These are phyloP conservation scores for Vicugna pacos DNA, from an alignment of 2,113 vertebrate species.

Conservation along the genomic window DNA sequence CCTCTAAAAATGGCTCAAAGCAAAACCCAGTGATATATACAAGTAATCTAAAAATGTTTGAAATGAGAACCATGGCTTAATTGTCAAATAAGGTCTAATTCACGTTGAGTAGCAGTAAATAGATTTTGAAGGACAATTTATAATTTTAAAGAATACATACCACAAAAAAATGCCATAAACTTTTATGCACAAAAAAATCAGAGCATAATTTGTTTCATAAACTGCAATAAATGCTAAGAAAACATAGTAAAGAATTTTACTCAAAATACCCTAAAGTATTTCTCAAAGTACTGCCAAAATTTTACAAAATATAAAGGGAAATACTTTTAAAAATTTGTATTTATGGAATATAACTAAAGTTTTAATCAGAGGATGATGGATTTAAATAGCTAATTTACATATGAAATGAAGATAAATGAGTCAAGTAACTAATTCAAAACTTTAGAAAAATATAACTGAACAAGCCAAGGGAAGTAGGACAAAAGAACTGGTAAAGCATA, in stretches of 20 bases:
- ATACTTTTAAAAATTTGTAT: not conserved
- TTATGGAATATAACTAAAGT: not conserved
- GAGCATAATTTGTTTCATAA: not conserved
- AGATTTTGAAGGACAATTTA: not conserved
- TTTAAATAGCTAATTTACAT: not conserved
- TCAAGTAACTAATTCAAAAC: not conserved
- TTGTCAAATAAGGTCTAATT: not conserved
- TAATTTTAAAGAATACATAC: not conserved
- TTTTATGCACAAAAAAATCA: not conserved
- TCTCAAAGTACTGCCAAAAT: not conserved
- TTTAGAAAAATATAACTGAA: not conserved
- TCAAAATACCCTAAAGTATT: not conserved
- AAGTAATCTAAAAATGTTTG: not conserved
- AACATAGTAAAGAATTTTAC: not conserved
- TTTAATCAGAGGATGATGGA: not conserved
- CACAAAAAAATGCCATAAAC: not conserved
- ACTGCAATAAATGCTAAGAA: not conserved
- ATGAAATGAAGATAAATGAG: not conserved
- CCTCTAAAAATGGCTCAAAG: not conserved
- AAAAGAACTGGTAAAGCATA: not conserved
- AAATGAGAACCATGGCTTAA: not conserved
- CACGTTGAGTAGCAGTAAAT: not conserved
- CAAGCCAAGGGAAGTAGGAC: not conserved
- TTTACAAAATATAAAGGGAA: not conserved
- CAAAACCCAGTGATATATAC: not conserved